Evolutionary conservation across 2,888 invertebrate genomes (phyloP), one percentile per base, ranked within the genome.

Genomic region (Eremobia ochroleuca): DNA sequence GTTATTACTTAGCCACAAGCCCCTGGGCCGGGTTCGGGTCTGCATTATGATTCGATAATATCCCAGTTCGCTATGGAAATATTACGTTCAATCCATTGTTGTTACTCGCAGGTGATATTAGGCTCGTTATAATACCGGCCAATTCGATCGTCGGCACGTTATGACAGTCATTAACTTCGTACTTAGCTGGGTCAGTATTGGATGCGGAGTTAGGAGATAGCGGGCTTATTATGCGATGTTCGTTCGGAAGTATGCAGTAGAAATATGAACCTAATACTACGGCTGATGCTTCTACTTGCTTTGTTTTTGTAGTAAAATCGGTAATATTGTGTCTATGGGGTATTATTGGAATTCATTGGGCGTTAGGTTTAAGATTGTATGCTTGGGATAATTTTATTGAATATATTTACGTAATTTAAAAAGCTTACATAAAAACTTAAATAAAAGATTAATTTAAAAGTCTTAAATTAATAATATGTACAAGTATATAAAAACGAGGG

Each of bases 151-250:
- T 65, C 61, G 71, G 49, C 49, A 62, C 52, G 59, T 74, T 76
- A 65, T 61, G 58, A 40, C 74, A 21, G 37, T 87, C 80, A 84
- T 88, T 87, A 86, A 77, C 67, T 84, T 21, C 21, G 80, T 83
- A 73, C 77, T 79, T 58, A 76, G 65, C 31, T 40, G 15, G 49
- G 58, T 55, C 59, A 71, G 85, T 71, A 83, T 71, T 46, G 62
- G 59, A 78, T 64, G 67, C 34, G 59, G 61, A 46, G 65, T 34
- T 40, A 61, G 25, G 37, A 79, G 87, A 84, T 85, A 84, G 59
- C 37, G 62, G 34, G 34, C 71, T 85, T 79, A 73, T 85, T 75
- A 84, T 76, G 31, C 28, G 31, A 70, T 67, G 34, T 71, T 83
- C 62, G 58, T 34, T 75, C 28, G 71, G 64, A 83, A 79, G 68